phyloP scores from a whole-genome alignment of 1,140 invertebrate genomes.

The Drosophila trapezifrons region DNA sequence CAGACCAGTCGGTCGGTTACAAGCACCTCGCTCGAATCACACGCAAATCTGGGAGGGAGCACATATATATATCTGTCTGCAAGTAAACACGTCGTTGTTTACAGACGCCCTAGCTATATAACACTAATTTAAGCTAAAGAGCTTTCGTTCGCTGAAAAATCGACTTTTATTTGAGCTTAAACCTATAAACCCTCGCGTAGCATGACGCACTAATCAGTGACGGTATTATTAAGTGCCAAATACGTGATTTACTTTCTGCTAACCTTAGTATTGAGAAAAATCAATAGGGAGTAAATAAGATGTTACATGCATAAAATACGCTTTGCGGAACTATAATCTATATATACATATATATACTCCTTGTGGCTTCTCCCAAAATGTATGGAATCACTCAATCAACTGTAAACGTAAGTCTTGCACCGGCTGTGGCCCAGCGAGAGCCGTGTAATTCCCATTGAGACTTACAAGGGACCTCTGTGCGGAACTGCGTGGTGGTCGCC shows the following conservation, averaged over 20 bases:
- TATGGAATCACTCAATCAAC: constrained; percentile 50
- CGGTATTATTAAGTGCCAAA: constrained; percentile 52
- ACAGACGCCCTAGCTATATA: constrained; percentile 46
- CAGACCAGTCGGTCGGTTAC: constrained; percentile 43
- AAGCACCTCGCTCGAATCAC: constrained; percentile 43
- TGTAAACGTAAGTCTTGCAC: constrained; percentile 40
- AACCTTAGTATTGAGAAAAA: constrained; percentile 50
- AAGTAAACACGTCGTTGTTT: constrained; percentile 55
- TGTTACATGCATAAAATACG: constrained; percentile 36
- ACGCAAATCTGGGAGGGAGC: constrained; percentile 41
- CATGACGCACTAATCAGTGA: constrained; percentile 36
- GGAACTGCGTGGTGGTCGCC: constrained; percentile 3
- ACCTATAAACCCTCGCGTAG: constrained; percentile 23
- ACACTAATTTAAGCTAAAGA: constrained; percentile 47
- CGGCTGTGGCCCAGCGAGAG: constrained; percentile 2
- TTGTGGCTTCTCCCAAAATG: constrained; percentile 33
- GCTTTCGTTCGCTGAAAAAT: constrained; percentile 48
- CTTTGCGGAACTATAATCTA: constrained; percentile 16
- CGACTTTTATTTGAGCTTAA: constrained; percentile 51
- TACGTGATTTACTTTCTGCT: constrained; percentile 48
- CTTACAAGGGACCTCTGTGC: neutral
- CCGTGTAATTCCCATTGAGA: neutral
- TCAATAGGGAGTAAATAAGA: constrained; percentile 57
- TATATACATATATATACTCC: neutral
- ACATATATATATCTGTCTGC: constrained; percentile 41